Evolutionary conservation across 2,888 invertebrate genomes (phyloP).

Genomic region (Lysandra bellargus): DNA sequence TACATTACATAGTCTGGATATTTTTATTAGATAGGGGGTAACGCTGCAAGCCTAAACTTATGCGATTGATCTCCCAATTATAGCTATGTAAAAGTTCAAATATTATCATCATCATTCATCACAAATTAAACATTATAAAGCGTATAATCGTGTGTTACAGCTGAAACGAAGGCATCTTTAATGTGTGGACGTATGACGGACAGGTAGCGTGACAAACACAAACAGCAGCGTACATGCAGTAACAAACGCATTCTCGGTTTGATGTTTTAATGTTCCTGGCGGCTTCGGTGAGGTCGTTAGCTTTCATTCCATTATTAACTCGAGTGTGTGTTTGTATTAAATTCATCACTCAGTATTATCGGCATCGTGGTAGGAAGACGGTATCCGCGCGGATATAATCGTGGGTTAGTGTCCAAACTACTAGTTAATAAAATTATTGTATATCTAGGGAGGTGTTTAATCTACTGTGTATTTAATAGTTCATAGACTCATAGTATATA

Average conservation of each 20-base stretch:
- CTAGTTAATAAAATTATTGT: conserved; percentile 16
- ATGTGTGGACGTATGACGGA: conserved; percentile 42
- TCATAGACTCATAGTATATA: background rate
- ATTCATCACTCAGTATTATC: conserved; percentile 52
- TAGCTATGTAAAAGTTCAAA: background rate
- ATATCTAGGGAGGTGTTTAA: conserved; percentile 14
- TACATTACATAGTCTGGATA: background rate
- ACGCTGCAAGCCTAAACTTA: background rate
- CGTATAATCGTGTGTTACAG: conserved; percentile 29
- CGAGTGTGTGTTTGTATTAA: conserved; percentile 57
- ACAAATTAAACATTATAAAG: conserved; percentile 9
- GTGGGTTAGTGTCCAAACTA: conserved; percentile 32
- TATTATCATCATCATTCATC: background rate
- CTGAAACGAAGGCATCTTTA: conserved; percentile 23
- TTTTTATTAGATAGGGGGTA: background rate
- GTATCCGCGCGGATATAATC: conserved; percentile 62
- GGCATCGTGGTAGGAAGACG: conserved; percentile 76
- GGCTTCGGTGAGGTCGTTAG: conserved; percentile 69
- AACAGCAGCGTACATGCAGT: conserved; percentile 74
- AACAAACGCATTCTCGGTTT: conserved; percentile 68
- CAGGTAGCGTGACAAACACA: conserved; percentile 67
- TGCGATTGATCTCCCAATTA: background rate
- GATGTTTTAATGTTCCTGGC: conserved; percentile 57
- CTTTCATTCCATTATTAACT: conserved; percentile 71
- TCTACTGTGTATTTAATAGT: conserved; percentile 25